Percentiles rank a stretch among this genome's conserved stretches.
These are phyloP conservation scores for Argyresthia goedartella DNA, from an alignment of 2,888 invertebrate genomes.

Conservation along the genomic window DNA sequence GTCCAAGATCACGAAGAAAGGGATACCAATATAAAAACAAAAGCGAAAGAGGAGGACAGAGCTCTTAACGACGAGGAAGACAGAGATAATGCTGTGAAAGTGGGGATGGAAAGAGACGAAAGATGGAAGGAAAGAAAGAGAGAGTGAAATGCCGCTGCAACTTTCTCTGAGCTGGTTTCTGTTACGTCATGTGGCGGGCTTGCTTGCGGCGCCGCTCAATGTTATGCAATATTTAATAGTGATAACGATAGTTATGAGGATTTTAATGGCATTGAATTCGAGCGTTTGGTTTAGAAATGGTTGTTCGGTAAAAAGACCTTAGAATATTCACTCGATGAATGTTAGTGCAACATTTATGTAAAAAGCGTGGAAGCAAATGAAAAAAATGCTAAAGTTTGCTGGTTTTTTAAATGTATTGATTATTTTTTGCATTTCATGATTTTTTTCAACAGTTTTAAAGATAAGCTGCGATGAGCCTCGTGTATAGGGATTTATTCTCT, in stretches of 20 bases:
- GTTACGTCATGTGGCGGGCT: conserved; percentile 52
- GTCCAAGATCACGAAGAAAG: conserved; percentile 35
- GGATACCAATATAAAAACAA: conserved; percentile 27
- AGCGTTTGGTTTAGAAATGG: conserved; percentile 27
- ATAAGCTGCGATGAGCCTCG: too few species aligned
- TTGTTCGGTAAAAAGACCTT: neutral
- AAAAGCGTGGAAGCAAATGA: too few species aligned
- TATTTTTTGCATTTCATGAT: too few species aligned
- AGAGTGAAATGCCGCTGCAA: conserved; percentile 62
- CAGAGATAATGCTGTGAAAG: conserved; percentile 22
- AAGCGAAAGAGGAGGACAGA: conserved; percentile 25
- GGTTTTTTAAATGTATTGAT: too few species aligned
- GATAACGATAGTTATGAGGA: conserved; percentile 35
- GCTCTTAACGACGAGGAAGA: conserved; percentile 17
- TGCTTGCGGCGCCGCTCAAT: conserved; percentile 25
- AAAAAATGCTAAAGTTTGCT: too few species aligned
- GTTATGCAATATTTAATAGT: conserved; percentile 46
- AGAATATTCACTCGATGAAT: too few species aligned
- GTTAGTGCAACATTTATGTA: too few species aligned
- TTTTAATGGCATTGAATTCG: conserved; percentile 58
- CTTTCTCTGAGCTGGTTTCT: conserved; percentile 65
- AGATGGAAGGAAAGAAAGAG: conserved; percentile 44
- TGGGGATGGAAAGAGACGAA: conserved; percentile 31
- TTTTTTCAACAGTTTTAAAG: too few species aligned
- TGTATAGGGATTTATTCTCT: too few species aligned